These are phyloP conservation scores for Caenorhabditis brenneri DNA, from an alignment of 1,140 invertebrate species.

Conservation along the genomic window DNA sequence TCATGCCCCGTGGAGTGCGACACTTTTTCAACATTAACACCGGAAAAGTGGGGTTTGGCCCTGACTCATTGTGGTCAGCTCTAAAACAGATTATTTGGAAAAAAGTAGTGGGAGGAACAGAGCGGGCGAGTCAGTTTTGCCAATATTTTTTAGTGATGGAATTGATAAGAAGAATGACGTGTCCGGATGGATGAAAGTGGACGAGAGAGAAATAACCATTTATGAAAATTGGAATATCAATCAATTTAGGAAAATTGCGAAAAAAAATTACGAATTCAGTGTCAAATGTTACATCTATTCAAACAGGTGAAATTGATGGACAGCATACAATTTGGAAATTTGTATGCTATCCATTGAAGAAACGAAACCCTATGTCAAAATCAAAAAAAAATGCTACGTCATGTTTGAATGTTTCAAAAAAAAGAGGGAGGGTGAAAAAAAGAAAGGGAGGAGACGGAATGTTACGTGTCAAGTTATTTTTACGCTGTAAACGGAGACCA, in stretches of 20 bases:
- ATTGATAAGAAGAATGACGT: conserved; percentile 37
- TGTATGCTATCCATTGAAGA: too few species aligned
- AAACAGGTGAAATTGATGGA: neutral
- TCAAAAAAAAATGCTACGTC: neutral
- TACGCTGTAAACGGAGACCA: neutral
- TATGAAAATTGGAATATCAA: too few species aligned
- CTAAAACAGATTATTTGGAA: neutral
- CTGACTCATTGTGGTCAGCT: neutral
- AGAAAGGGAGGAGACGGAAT: neutral
- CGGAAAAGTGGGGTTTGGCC: neutral
- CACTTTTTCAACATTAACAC: neutral
- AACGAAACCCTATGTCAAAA: too few species aligned
- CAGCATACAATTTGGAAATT: too few species aligned
- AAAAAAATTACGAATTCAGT: too few species aligned
- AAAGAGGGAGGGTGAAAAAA: neutral
- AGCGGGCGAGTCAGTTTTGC: neutral
- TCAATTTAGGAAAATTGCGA: too few species aligned
- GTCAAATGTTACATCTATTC: neutral
- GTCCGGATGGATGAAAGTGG: neutral
- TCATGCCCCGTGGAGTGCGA: neutral
- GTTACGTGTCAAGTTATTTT: neutral
- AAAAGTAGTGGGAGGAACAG: neutral
- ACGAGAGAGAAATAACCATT: neutral
- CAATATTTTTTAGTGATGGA: neutral
- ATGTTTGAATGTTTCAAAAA: neutral